Conservation (phyloP, 2,797 vertebrate genomes). For the Chaenodraco wilsoni region DNA sequence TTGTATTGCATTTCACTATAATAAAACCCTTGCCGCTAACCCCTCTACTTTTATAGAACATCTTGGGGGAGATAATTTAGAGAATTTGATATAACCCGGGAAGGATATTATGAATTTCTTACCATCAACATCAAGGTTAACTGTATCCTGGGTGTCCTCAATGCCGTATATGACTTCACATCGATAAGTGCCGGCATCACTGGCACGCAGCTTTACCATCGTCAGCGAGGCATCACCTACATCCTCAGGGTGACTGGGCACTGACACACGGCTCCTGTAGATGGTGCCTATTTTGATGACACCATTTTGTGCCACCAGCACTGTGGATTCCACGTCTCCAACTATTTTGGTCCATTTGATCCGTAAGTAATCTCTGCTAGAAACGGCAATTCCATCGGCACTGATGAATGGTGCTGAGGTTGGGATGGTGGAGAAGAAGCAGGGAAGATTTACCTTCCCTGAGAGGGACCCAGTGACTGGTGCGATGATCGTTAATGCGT, state of each 20-base stretch:
- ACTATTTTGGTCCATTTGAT: slow-evolving; percentile 98
- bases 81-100: slow-evolving; percentile 12
- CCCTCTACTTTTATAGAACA: slow-evolving; percentile 23
- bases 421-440: slow-evolving; percentile 91
- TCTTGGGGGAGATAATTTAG: slow-evolving; percentile 18
- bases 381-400: slow-evolving; percentile 55
- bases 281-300: slow-evolving; percentile 91
- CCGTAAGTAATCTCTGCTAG: slow-evolving; percentile 87
- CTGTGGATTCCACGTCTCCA: slow-evolving; percentile 86
- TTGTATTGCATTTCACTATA: slow-evolving; percentile 58
- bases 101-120: slow-evolving; percentile 63
- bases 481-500: slow-evolving; percentile 69
- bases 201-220: slow-evolving; percentile 91
- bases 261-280: slow-evolving; percentile 92
- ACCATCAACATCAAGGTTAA: slow-evolving; percentile 91
- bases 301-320: slow-evolving; percentile 93
- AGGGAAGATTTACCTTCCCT: slow-evolving; percentile 91
- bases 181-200: slow-evolving; percentile 94
- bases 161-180: slow-evolving; percentile 96
- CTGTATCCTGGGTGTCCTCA: slow-evolving; percentile 91
- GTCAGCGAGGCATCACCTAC: slow-evolving; percentile 92
- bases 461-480: slow-evolving; percentile 90
- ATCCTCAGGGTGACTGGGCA: slow-evolving; percentile 90
- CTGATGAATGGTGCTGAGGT: slow-evolving; percentile 85
- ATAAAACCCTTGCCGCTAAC: slow-evolving; percentile 45